phyloP scores from a whole-genome alignment of 2,797 vertebrate species.

The Urosaurus nigricauda region DNA sequence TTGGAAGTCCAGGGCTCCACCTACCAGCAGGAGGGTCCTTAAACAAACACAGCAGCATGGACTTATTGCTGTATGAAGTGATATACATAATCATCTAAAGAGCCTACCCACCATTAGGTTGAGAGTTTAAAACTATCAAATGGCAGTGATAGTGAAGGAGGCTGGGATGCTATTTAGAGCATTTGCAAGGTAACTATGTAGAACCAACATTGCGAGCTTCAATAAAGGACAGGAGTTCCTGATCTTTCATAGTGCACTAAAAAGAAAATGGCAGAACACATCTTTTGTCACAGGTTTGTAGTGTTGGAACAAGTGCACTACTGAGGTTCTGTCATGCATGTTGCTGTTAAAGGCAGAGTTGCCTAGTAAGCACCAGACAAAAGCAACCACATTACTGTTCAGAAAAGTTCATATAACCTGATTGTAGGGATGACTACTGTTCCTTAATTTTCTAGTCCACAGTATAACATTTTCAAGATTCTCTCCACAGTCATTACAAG shows the following conservation, averaged over 20 bases:
- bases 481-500: too few relatives aligned
- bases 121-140: neutral
- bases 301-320: too few relatives aligned
- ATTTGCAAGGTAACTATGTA: neutral
- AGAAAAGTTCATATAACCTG: too few relatives aligned
- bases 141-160: accelerated
- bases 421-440: too few relatives aligned
- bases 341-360: too few relatives aligned
- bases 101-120: too few relatives aligned
- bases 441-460: too few relatives aligned
- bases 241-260: neutral
- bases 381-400: too few relatives aligned
- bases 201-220: neutral
- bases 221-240: too few relatives aligned
- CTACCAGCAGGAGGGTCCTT: neutral
- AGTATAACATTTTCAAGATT: too few relatives aligned
- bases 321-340: too few relatives aligned
- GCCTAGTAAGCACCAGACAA: too few relatives aligned
- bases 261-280: neutral
- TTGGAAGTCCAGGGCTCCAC: neutral
- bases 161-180: accelerated
- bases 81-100: neutral
- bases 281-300: neutral
- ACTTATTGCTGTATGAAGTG: neutral
- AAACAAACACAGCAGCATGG: neutral